A percentile compares a stretch with the other conserved stretches of the same genome.
Conservation (phyloP, 2,888 invertebrate species). For the Oligia strigilis region DNA sequence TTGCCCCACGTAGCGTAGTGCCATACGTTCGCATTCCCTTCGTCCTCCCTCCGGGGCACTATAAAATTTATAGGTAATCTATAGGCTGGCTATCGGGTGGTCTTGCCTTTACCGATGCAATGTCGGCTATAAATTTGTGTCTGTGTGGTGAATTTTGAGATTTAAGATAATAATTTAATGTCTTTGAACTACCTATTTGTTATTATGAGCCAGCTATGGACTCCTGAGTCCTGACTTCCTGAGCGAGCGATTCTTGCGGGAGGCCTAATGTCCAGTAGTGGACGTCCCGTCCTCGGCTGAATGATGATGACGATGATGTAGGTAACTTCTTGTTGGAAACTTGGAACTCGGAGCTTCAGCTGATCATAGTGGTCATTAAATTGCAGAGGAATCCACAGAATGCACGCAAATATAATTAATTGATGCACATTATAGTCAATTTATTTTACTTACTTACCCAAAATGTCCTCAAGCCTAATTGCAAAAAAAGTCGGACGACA, state of each 20-base stretch:
- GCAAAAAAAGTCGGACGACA: too few species aligned
- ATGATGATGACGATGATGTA: neutral
- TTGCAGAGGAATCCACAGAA: neutral
- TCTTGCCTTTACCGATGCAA: conserved; percentile 3
- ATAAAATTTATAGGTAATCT: conserved; percentile 8
- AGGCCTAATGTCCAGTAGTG: neutral
- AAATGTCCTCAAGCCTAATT: too few species aligned
- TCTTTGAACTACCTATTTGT: too few species aligned
- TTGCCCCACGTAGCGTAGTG: neutral
- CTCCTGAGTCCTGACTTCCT: neutral
- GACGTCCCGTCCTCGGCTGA: neutral
- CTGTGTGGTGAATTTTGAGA: neutral
- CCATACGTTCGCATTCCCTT: neutral
- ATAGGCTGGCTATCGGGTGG: conserved; percentile 7
- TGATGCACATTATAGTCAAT: too few species aligned
- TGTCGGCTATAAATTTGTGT: conserved; percentile 1
- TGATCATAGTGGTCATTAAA: neutral
- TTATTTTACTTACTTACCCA: too few species aligned
- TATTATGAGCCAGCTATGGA: neutral
- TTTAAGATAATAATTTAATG: too few species aligned
- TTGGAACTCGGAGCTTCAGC: neutral
- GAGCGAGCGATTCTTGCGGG: neutral
- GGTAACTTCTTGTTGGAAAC: neutral
- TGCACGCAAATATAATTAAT: too few species aligned
- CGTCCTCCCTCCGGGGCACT: conserved; percentile 1